These are phyloP conservation scores for Cyprinodon brontotheroides DNA, from an alignment of 2,113 vertebrate species.

Conservation along the genomic window DNA sequence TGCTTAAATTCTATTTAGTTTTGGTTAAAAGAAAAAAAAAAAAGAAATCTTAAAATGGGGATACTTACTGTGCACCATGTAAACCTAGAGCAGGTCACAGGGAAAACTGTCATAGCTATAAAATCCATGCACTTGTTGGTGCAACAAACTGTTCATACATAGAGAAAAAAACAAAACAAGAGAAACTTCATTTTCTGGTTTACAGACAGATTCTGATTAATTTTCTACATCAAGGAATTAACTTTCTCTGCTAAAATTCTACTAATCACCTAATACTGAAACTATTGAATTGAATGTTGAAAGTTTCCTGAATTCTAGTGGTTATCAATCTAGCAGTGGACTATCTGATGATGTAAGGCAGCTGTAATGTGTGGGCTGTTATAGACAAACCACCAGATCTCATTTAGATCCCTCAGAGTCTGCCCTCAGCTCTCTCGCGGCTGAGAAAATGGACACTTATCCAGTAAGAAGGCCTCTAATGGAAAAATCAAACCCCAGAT, in stretches of 20 bases:
- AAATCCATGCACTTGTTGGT: conserved; percentile 21
- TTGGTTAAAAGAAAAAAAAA: neutral
- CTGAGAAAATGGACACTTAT: conserved; percentile 69
- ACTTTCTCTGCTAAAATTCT: neutral
- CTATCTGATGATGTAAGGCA: conserved; percentile 51
- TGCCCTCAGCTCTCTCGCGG: conserved; percentile 47
- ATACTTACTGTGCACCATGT: neutral
- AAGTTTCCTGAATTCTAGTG: conserved; percentile 26
- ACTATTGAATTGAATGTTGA: neutral
- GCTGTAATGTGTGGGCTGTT: conserved; percentile 35
- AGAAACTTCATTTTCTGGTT: neutral
- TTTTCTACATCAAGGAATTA: neutral
- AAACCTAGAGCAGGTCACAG: neutral
- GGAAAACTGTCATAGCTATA: conserved; percentile 13
- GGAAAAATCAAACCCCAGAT: conserved; percentile 56
- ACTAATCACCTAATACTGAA: neutral
- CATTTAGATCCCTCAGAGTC: conserved; percentile 31
- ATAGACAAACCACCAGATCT: conserved; percentile 44
- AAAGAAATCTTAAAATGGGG: no score
- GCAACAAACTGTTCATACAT: conserved; percentile 3
- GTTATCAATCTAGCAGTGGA: conserved; percentile 21
- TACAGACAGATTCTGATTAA: neutral
- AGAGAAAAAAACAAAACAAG: neutral
- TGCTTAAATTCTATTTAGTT: neutral
- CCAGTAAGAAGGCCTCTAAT: conserved; percentile 67